Conservation (phyloP, 1,140 invertebrate species). For the Eufriesea mexicana region DNA sequence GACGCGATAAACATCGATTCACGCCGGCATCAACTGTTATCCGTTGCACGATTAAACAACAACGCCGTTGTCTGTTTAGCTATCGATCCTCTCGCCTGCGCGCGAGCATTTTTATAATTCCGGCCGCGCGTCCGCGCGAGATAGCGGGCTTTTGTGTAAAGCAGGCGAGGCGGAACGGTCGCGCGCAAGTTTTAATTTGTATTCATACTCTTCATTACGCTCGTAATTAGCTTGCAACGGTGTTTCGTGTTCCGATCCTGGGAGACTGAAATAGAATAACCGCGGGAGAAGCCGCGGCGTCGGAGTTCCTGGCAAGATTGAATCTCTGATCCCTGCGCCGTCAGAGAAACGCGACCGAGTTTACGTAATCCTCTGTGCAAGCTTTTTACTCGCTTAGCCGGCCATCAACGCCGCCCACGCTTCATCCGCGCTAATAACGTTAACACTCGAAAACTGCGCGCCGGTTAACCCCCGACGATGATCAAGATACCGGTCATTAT, state of each 20-base stretch:
- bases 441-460: constrained; percentile 14
- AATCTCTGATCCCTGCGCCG: constrained; percentile 13
- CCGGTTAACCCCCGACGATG: constrained; percentile 7
- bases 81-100: background rate
- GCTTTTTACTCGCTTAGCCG: constrained; percentile 14
- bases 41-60: background rate
- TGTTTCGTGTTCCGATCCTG: constrained; percentile 18
- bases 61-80: background rate
- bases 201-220: constrained; percentile 45
- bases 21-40: background rate
- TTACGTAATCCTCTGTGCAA: constrained; percentile 30
- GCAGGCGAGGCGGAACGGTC: background rate
- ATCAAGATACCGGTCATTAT: background rate
- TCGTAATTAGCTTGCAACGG: constrained; percentile 35
- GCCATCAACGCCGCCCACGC: background rate
- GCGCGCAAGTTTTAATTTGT: constrained; percentile 39
- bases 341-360: constrained; percentile 20
- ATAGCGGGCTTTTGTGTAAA: constrained; percentile 7
- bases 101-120: background rate
- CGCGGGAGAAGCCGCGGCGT: background rate
- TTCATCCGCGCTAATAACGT: constrained; percentile 1
- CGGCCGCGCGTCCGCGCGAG: background rate
- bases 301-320: constrained; percentile 29
- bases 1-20: background rate
- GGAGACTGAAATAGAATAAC: constrained; percentile 36